Percentiles rank a stretch among this genome's conserved stretches.
phyloP scores from a whole-genome alignment of 2,888 invertebrate species.

The Tenodera sinensis region DNA sequence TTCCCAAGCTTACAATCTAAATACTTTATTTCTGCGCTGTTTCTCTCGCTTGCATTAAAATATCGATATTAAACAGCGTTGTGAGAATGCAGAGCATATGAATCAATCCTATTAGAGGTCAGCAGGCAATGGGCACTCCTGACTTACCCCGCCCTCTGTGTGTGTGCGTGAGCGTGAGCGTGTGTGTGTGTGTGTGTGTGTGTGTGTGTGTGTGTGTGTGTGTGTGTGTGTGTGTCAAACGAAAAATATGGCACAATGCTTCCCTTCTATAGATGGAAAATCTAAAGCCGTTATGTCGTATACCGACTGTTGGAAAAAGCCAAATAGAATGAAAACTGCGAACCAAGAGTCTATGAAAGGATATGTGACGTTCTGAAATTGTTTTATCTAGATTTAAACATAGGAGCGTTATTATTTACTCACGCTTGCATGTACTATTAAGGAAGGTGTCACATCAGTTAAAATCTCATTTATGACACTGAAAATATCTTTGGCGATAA shows the following conservation, averaged over 20 bases:
- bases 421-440: too few relatives aligned
- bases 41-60: background rate
- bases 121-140: background rate
- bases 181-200: background rate
- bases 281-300: background rate
- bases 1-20: background rate
- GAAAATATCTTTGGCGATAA: too few relatives aligned
- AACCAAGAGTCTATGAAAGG: too few relatives aligned
- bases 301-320: background rate
- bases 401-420: too few relatives aligned
- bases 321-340: too few relatives aligned
- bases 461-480: too few relatives aligned
- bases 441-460: too few relatives aligned
- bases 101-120: background rate
- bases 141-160: background rate
- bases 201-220: too few relatives aligned
- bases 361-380: too few relatives aligned
- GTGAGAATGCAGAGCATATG: background rate
- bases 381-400: too few relatives aligned
- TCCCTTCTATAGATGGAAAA: background rate
- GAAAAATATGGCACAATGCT: background rate
- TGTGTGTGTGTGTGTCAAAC: background rate
- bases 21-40: background rate
- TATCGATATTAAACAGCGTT: background rate
- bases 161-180: background rate